Conservation (phyloP, 2,797 vertebrate genomes). For the Sitta carolinensis region DNA sequence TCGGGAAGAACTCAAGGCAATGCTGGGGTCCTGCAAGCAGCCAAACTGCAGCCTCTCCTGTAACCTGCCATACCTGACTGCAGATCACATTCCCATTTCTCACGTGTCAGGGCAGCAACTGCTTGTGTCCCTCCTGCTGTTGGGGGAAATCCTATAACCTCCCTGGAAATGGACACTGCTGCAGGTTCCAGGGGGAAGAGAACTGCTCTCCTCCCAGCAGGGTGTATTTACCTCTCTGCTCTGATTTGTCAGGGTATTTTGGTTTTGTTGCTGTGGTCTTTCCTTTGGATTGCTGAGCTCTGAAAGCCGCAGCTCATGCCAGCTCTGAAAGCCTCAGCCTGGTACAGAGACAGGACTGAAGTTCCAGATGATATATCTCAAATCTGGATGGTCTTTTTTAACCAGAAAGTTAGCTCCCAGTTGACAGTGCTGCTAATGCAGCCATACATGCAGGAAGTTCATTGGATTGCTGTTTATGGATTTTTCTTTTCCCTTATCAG, state of each 20-base stretch:
- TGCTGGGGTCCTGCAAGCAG: accelerated
- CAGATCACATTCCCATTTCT: slow-evolving; percentile 23
- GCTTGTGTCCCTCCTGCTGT: background rate
- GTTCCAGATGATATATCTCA: background rate
- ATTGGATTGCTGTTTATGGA: background rate
- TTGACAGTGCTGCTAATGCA: background rate
- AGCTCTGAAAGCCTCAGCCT: background rate
- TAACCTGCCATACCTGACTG: slow-evolving; percentile 33
- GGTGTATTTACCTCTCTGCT: background rate
- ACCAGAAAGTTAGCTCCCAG: background rate
- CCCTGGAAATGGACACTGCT: background rate
- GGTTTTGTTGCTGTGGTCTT: slow-evolving; percentile 34
- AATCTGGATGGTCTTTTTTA: background rate
- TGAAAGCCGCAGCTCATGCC: background rate
- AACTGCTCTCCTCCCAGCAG: accelerated
- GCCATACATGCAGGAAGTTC: background rate
- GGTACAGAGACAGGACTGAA: background rate
- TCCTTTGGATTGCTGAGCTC: background rate
- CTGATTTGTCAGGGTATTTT: slow-evolving; percentile 43
- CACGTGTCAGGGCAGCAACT: slow-evolving; percentile 31
- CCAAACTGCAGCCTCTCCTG: background rate
- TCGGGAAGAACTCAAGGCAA: accelerated
- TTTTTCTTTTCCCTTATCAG: background rate
- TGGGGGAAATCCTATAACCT: slow-evolving; percentile 13
- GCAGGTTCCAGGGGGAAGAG: background rate